Percentiles rank a stretch among this genome's conserved stretches.
Conservation (phyloP, 2,113 vertebrate species). For the Hoplias malabaricus region DNA sequence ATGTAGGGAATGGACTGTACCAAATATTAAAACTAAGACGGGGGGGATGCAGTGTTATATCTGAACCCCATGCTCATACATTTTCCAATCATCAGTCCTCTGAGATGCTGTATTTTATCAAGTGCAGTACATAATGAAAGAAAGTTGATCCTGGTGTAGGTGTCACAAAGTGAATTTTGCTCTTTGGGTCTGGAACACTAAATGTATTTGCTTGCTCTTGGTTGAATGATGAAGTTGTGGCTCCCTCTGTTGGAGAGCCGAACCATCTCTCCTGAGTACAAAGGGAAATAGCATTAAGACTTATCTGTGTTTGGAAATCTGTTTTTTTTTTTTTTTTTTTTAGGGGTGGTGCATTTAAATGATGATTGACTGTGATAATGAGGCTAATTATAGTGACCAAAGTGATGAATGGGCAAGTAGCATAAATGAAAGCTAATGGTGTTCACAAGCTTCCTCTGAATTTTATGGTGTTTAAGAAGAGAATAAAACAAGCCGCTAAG, state of each 20-base stretch:
- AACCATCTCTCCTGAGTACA: neutral
- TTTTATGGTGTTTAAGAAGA: neutral
- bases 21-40: neutral
- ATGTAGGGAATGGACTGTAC: neutral
- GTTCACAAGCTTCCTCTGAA: neutral
- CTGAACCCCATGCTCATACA: no score
- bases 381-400: neutral
- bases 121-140: neutral
- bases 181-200: constrained; percentile 25
- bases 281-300: neutral
- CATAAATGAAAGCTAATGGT: neutral
- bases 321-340: neutral
- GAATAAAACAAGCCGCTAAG: neutral
- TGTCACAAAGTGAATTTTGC: neutral
- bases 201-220: neutral
- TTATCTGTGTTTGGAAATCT: neutral
- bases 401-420: neutral
- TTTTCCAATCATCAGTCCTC: no score
- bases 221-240: neutral
- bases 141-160: neutral
- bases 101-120: neutral
- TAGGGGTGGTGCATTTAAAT: neutral
- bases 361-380: neutral
- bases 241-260: constrained; percentile 26
- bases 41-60: no score